Evolutionary conservation across 2,113 vertebrate genomes (phyloP).

Genomic region (Thermophis baileyi): DNA sequence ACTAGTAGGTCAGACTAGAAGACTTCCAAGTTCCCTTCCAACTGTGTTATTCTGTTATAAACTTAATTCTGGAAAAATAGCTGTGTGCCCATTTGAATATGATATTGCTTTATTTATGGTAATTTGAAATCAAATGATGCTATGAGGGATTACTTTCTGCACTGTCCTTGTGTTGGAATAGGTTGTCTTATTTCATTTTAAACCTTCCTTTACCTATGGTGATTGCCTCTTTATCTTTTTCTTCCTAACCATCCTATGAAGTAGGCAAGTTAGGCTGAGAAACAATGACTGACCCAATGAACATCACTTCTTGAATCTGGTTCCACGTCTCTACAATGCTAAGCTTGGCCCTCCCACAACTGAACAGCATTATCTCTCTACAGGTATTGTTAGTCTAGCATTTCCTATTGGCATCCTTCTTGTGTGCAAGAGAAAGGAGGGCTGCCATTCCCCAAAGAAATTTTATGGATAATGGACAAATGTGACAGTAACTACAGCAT

Average conservation of each 20-base stretch:
- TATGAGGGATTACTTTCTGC: background rate
- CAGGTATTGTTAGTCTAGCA: background rate
- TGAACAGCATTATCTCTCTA: background rate
- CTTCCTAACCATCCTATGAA: background rate
- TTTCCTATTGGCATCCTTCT: background rate
- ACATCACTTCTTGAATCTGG: background rate
- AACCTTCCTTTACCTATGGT: background rate
- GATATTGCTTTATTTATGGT: background rate
- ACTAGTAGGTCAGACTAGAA: no score
- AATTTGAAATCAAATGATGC: background rate
- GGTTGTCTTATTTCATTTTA: background rate
- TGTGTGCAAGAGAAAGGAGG: background rate
- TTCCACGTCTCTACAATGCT: background rate
- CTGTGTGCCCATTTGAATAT: background rate
- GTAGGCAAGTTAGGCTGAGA: background rate
- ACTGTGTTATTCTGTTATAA: background rate
- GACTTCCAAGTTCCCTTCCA: no score
- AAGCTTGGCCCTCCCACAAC: background rate
- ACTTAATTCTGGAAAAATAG: background rate
- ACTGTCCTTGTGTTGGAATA: background rate
- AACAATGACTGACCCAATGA: background rate
- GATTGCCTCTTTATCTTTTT: background rate
- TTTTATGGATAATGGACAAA: background rate
- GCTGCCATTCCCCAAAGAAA: background rate
- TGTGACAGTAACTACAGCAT: background rate